A percentile compares a stretch with the other conserved stretches of the same genome.
Evolutionary conservation across 2,888 invertebrate species (phyloP).

Genomic region (Ctena decussata): DNA sequence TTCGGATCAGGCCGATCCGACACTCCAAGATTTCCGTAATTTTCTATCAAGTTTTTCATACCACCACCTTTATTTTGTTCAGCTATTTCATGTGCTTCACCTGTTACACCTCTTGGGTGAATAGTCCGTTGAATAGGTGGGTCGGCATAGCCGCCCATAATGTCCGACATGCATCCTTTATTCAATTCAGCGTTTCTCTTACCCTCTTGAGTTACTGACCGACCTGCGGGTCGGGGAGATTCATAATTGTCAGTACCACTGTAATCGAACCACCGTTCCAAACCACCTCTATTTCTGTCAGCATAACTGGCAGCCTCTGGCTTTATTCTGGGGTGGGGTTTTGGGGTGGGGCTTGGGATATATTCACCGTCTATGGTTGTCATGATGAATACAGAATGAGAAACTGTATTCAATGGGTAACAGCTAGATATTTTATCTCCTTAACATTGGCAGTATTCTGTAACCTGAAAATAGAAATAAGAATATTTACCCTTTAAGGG

Average conservation of each 20-base stretch:
- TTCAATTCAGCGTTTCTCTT: slow-evolving; percentile 72
- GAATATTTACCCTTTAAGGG: too few species aligned
- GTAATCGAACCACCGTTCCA: slow-evolving; percentile 77
- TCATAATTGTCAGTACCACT: slow-evolving; percentile 69
- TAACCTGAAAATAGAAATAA: neutral
- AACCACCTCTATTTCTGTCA: slow-evolving; percentile 69
- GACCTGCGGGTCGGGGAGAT: slow-evolving; percentile 73
- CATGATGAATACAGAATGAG: slow-evolving; percentile 53
- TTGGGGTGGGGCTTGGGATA: slow-evolving; percentile 71
- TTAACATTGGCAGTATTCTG: neutral
- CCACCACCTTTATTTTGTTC: slow-evolving; percentile 77
- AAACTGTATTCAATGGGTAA: neutral
- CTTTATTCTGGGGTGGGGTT: slow-evolving; percentile 73
- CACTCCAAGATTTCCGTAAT: slow-evolving; percentile 76
- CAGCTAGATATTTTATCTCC: neutral
- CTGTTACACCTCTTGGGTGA: slow-evolving; percentile 77
- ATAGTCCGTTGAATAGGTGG: slow-evolving; percentile 70
- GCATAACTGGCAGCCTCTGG: slow-evolving; percentile 78
- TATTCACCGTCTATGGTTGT: slow-evolving; percentile 72
- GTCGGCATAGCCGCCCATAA: slow-evolving; percentile 80
- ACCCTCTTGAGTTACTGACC: slow-evolving; percentile 71
- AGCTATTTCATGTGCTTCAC: slow-evolving; percentile 75
- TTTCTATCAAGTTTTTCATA: slow-evolving; percentile 79
- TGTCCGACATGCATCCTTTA: slow-evolving; percentile 78
- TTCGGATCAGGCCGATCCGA: slow-evolving; percentile 71